Percentiles rank a stretch among this genome's conserved stretches.
Conservation (phyloP, 2,113 vertebrate genomes). For the Craseonycteris thonglongyai region DNA sequence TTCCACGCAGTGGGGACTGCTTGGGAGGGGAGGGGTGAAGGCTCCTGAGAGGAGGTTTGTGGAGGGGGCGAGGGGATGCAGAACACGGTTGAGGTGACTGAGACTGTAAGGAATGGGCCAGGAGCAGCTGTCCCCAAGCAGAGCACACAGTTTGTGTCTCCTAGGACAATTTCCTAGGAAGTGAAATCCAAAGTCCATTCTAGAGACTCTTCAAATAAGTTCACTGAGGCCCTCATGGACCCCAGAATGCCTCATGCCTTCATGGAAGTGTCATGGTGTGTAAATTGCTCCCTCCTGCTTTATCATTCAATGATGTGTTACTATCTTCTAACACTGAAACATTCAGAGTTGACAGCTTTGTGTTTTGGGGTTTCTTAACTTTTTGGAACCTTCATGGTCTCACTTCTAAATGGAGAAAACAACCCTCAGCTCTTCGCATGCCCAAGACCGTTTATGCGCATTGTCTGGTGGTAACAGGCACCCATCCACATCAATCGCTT, state of each 20-base stretch:
- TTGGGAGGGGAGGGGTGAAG: accelerated
- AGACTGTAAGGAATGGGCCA: not conserved
- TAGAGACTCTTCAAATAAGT: not conserved
- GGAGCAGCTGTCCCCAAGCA: not conserved
- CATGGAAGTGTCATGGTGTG: not conserved
- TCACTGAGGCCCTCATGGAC: not conserved
- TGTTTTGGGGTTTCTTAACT: not conserved
- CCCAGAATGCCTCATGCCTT: not conserved
- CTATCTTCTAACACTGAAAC: not conserved
- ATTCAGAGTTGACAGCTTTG: not conserved
- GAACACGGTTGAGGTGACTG: not conserved
- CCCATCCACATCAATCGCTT: not conserved
- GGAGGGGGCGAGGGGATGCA: not conserved
- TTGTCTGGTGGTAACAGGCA: not conserved
- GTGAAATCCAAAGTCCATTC: not conserved
- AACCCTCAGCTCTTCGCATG: accelerated
- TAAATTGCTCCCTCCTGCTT: not conserved
- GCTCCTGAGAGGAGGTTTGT: not conserved
- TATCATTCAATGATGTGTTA: not conserved
- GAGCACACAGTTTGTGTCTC: not conserved
- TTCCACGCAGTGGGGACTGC: not conserved
- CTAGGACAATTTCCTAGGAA: not conserved
- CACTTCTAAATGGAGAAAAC: not conserved
- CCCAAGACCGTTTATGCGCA: not conserved
- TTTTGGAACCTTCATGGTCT: not conserved